Evolutionary conservation across 2,888 invertebrate species (phyloP).

Genomic region (Agonopterix heracliana): DNA sequence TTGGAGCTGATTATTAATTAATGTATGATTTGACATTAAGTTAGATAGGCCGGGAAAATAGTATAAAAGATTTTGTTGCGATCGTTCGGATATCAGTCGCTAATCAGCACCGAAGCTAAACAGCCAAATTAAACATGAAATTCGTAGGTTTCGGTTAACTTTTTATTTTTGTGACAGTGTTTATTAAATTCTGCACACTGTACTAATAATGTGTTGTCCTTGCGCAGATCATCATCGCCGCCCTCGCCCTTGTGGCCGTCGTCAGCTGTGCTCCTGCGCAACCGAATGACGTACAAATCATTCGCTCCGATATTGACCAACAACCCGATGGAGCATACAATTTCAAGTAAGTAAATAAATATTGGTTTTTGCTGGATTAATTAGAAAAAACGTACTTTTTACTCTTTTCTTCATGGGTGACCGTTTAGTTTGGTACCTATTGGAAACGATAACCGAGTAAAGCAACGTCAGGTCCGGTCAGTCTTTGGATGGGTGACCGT

Average conservation of each 20-base stretch:
- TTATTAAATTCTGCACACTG: too few relatives aligned
- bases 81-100: constrained; percentile 53
- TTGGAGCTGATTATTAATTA: too few relatives aligned
- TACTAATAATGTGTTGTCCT: too few relatives aligned
- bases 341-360: constrained; percentile 29
- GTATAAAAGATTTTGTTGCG: constrained; percentile 62
- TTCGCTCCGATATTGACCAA: constrained; percentile 36
- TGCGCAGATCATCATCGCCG: constrained; percentile 37
- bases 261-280: constrained; percentile 34
- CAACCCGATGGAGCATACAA: constrained; percentile 44
- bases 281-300: constrained; percentile 25
- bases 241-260: constrained; percentile 41
- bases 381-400: too few relatives aligned
- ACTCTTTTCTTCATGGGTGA: too few relatives aligned
- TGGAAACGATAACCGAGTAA: too few relatives aligned
- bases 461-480: too few relatives aligned
- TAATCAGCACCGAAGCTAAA: constrained; percentile 42
- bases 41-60: constrained; percentile 51
- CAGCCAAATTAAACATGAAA: constrained; percentile 58
- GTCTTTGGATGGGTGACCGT: too few relatives aligned
- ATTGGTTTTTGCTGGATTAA: too few relatives aligned
- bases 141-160: constrained; percentile 40
- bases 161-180: too few relatives aligned
- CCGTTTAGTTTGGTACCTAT: too few relatives aligned
- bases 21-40: constrained; percentile 45